phyloP scores from a whole-genome alignment of 2,797 vertebrate genomes.

The Syngnathus acus region DNA sequence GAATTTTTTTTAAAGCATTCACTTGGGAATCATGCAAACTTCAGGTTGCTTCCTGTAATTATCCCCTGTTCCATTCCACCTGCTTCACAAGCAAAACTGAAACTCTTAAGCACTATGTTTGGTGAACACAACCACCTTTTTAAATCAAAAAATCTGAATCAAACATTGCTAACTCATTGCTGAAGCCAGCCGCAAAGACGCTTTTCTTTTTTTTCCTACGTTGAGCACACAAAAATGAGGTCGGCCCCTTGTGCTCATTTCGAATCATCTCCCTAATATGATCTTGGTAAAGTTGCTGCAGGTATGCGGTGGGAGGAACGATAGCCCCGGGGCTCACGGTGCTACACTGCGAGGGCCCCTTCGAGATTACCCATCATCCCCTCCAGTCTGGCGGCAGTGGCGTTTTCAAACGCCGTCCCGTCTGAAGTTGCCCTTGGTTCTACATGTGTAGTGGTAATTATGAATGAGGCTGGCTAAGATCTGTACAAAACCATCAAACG shows the following conservation, averaged over 20 bases:
- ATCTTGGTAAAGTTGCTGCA: constrained; percentile 77
- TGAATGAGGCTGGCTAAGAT: constrained; percentile 81
- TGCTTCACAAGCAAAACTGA: too few species aligned
- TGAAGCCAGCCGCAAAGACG: constrained; percentile 16
- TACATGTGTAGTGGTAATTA: constrained; percentile 83
- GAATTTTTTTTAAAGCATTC: too few species aligned
- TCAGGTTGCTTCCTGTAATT: too few species aligned
- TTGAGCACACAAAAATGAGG: constrained; percentile 34
- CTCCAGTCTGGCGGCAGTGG: constrained; percentile 68
- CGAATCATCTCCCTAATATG: constrained; percentile 72
- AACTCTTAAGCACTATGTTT: too few species aligned
- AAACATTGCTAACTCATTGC: constrained; percentile 10
- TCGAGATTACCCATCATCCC: constrained; percentile 70
- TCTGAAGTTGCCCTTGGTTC: constrained; percentile 84
- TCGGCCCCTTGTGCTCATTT: constrained; percentile 68
- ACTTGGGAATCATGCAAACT: too few species aligned
- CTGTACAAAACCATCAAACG: constrained; percentile 80
- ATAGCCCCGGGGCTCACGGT: constrained; percentile 70
- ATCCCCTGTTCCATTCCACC: too few species aligned
- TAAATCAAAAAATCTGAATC: background rate
- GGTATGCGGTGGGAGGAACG: constrained; percentile 71
- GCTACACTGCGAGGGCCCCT: constrained; percentile 62
- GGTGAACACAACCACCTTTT: too few species aligned
- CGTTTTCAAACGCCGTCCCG: constrained; percentile 68
- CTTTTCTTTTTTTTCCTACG: constrained; percentile 16